Percentiles rank a stretch among this genome's conserved stretches.
These are phyloP conservation scores for Sphyrna mokarran DNA, from an alignment of 2,113 vertebrate genomes.

Conservation along the genomic window DNA sequence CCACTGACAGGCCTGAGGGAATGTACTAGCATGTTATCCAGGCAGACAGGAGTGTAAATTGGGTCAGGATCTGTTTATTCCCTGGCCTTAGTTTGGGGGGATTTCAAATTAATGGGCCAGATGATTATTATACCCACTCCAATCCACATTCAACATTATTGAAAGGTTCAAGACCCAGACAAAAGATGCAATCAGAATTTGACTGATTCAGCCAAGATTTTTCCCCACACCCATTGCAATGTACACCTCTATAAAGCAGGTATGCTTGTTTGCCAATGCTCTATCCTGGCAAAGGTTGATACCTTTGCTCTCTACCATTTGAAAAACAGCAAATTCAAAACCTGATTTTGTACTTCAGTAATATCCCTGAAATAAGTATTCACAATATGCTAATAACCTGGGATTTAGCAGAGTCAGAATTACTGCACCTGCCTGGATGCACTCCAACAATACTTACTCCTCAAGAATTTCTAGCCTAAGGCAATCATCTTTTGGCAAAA, in stretches of 20 bases:
- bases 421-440: not conserved
- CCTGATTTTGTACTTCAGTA: not conserved
- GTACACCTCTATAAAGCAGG: no score
- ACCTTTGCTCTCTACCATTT: no score
- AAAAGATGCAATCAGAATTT: not conserved
- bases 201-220: not conserved
- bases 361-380: not conserved
- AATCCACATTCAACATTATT: not conserved
- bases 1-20: not conserved
- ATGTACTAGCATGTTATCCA: not conserved
- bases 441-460: not conserved
- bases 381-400: not conserved
- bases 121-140: not conserved
- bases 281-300: not conserved
- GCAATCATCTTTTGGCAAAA: not conserved
- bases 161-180: not conserved
- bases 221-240: no score
- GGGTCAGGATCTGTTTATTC: not conserved
- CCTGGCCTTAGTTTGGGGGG: not conserved
- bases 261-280: not conserved
- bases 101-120: not conserved
- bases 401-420: not conserved
- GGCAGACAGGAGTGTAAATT: not conserved
- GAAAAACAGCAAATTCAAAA: not conserved
- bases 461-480: not conserved